phyloP scores from a whole-genome alignment of 53 echinoderm and acorn worm genomes.

The Glandiceps talaboti region DNA sequence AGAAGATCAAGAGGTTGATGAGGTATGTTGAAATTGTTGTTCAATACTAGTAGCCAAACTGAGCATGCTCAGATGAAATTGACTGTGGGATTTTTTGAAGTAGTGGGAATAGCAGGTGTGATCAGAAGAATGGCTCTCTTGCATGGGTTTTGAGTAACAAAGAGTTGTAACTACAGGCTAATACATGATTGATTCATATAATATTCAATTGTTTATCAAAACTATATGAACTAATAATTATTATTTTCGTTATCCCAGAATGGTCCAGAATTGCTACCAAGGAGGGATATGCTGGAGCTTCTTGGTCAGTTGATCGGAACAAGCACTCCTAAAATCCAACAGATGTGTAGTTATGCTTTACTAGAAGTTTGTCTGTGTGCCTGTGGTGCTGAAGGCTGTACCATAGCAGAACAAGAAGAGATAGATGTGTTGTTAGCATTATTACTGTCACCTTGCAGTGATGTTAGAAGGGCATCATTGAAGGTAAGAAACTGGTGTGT shows the following conservation, averaged over 20 bases:
- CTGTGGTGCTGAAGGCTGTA: slow-evolving; percentile 59
- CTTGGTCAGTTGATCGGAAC: slow-evolving; percentile 59
- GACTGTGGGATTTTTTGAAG: no score
- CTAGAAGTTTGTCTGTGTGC: slow-evolving; percentile 71
- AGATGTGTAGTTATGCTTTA: slow-evolving; percentile 36
- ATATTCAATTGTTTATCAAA: no score
- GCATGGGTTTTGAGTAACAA: no score
- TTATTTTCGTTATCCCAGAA: slow-evolving; percentile 23
- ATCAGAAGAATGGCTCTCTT: no score
- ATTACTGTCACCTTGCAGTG: slow-evolving; percentile 45
- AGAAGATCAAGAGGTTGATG: slow-evolving; percentile 44
- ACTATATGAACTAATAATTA: no score
- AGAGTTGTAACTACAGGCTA: no score
- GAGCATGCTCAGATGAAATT: no score
- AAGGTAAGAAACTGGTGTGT: slow-evolving; percentile 30
- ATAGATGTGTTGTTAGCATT: slow-evolving; percentile 53
- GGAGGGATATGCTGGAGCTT: slow-evolving; percentile 61
- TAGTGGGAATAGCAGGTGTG: no score
- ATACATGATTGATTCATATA: no score
- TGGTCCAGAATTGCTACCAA: slow-evolving; percentile 84
- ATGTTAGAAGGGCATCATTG: slow-evolving; percentile 54
- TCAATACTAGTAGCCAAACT: no score
- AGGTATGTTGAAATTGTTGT: slow-evolving; percentile 29
- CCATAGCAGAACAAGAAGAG: slow-evolving; percentile 74
- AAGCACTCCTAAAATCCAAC: slow-evolving; percentile 52